Conservation (phyloP, 2,797 vertebrate genomes). For the Ptychadena robeensis region DNA sequence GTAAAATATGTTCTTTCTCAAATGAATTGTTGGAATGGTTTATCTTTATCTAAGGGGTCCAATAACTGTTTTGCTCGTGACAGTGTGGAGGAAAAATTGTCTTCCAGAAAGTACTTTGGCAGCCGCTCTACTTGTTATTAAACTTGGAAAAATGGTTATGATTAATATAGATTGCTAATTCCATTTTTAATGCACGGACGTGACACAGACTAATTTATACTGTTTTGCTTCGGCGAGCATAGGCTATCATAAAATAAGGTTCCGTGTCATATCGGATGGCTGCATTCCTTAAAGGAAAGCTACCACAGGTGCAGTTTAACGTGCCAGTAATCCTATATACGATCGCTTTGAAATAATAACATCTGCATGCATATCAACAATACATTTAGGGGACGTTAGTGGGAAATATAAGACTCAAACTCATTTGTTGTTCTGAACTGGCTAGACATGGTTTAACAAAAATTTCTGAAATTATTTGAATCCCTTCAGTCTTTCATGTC, state of each 20-base stretch:
- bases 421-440: conserved; percentile 33
- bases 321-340: conserved; percentile 40
- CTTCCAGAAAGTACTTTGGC: conserved; percentile 76
- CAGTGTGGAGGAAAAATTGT: conserved; percentile 68
- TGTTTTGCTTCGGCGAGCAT: conserved; percentile 59
- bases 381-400: conserved; percentile 53
- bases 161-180: conserved; percentile 80
- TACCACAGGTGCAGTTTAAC: conserved; percentile 22
- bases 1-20: conserved; percentile 73
- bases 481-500: conserved; percentile 27
- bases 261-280: conserved; percentile 38
- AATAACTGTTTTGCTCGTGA: conserved; percentile 74
- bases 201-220: conserved; percentile 70
- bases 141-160: conserved; percentile 76
- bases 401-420: conserved; percentile 46
- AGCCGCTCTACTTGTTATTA: conserved; percentile 74
- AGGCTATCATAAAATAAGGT: conserved; percentile 43
- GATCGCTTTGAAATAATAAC: conserved; percentile 52
- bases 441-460: conserved; percentile 16
- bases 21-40: conserved; percentile 81
- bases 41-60: conserved; percentile 83
- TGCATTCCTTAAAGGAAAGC: conserved; percentile 48
- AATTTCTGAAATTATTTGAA: conserved; percentile 44
- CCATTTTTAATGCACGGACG: conserved; percentile 71
- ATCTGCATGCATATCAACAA: conserved; percentile 41